Conservation (phyloP, 2,113 vertebrate species). For the Mesitornis unicolor region DNA sequence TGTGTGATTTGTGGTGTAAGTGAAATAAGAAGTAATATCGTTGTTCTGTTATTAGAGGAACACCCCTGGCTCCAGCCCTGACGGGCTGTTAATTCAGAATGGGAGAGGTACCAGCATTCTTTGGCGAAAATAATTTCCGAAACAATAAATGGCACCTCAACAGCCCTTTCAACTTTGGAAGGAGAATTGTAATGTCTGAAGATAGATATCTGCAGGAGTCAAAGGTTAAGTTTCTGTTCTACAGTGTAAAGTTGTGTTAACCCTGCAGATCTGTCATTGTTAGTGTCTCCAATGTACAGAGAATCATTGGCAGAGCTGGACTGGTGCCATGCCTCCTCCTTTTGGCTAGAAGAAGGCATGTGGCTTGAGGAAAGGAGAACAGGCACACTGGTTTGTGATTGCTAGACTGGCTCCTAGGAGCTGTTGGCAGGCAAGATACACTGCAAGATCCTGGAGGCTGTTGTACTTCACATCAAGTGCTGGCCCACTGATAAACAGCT, state of each 20-base stretch:
- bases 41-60: constrained; percentile 2
- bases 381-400: neutral
- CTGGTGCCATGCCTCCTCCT: neutral
- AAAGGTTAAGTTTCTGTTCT: constrained; percentile 12
- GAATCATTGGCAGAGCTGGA: neutral
- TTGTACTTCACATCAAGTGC: neutral
- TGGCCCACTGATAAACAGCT: neutral
- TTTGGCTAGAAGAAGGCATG: neutral
- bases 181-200: neutral
- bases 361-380: neutral
- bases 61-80: neutral
- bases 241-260: neutral
- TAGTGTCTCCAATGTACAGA: neutral
- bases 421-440: neutral
- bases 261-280: neutral
- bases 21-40: constrained; percentile 23
- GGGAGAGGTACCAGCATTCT: constrained; percentile 1
- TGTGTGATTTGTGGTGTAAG: neutral
- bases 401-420: neutral
- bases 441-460: neutral
- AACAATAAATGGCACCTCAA: constrained; percentile 19
- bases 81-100: neutral
- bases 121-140: constrained; percentile 42
- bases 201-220: neutral
- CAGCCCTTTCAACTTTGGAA: constrained; percentile 5